Evolutionary conservation across 1,140 invertebrate genomes (phyloP).

Genomic region (Dinoponera quadriceps): DNA sequence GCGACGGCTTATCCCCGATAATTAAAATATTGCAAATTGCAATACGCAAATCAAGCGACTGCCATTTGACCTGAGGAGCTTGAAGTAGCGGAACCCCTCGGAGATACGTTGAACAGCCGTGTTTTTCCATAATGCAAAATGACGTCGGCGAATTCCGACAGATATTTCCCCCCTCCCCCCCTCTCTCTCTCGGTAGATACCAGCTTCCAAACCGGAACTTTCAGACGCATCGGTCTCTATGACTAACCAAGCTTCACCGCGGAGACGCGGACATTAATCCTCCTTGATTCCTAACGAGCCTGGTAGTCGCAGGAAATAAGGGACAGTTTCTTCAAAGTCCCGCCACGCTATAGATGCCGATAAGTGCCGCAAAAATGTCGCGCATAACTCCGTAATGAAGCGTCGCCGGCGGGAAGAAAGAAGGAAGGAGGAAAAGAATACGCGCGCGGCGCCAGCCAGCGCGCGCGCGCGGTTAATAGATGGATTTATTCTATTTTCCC

Average conservation of each 20-base stretch:
- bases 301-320: constrained; percentile 38
- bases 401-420: constrained; percentile 21
- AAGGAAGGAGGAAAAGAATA: constrained; percentile 56
- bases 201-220: constrained; percentile 39
- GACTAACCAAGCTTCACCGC: constrained; percentile 7
- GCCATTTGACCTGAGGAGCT: too few species aligned
- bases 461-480: constrained; percentile 55
- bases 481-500: constrained; percentile 63
- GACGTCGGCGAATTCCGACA: too few species aligned
- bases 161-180: too few species aligned
- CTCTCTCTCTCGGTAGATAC: neutral
- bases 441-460: neutral
- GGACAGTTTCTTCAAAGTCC: constrained; percentile 59
- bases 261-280: constrained; percentile 53
- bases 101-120: too few species aligned
- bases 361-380: constrained; percentile 67
- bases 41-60: too few species aligned
- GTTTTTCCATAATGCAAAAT: too few species aligned
- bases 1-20: too few species aligned
- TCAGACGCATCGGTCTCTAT: neutral
- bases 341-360: constrained; percentile 69
- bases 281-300: constrained; percentile 57
- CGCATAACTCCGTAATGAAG: constrained; percentile 72
- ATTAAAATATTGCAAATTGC: too few species aligned
- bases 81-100: too few species aligned